These are phyloP conservation scores for Aeoliscus strigatus DNA, from an alignment of 2,797 vertebrate species.

Conservation along the genomic window DNA sequence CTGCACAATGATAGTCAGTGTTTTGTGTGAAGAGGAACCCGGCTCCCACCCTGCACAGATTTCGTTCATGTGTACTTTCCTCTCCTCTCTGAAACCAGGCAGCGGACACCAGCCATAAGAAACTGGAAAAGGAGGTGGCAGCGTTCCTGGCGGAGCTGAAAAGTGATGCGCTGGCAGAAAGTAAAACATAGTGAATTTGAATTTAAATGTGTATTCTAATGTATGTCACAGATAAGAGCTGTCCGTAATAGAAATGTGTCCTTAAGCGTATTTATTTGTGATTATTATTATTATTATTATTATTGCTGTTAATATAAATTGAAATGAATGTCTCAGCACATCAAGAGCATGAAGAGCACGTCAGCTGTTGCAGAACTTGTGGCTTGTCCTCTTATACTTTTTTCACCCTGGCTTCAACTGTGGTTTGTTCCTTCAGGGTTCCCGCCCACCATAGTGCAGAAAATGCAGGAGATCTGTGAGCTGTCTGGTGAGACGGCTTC, in stretches of 20 bases:
- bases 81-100: constrained; percentile 65
- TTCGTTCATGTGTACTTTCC: constrained; percentile 13
- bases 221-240: not conserved
- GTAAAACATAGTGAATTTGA: constrained; percentile 70
- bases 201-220: not conserved
- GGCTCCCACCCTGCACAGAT: not conserved
- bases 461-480: constrained; percentile 81
- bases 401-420: not conserved
- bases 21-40: not conserved
- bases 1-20: constrained; percentile 1
- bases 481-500: constrained; percentile 82
- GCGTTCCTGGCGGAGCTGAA: constrained; percentile 80
- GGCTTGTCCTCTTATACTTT: constrained; percentile 1
- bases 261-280: constrained; percentile 7
- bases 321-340: no score
- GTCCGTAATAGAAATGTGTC: constrained; percentile 7
- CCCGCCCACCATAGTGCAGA: constrained; percentile 74
- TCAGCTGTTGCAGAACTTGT: constrained; percentile 6
- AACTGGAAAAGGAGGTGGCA: constrained; percentile 80
- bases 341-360: not conserved
- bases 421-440: constrained; percentile 71
- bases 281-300: no score
- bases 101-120: constrained; percentile 81
- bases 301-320: no score
- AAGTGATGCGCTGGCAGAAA: constrained; percentile 74